phyloP scores from a whole-genome alignment of 2,888 invertebrate species.

The Tuta absoluta region DNA sequence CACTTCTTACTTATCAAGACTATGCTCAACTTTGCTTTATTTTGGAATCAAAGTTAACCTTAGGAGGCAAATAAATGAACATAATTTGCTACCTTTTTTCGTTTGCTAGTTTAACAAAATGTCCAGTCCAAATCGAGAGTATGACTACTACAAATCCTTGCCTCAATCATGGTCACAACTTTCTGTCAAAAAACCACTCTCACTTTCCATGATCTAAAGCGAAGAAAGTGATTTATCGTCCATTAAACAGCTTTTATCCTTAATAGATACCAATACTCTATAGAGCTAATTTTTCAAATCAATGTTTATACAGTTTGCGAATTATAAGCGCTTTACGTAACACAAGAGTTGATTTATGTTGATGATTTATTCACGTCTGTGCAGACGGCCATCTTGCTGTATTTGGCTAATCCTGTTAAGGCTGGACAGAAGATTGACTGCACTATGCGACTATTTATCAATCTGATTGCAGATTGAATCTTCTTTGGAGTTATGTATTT shows the following conservation, averaged over 20 bases:
- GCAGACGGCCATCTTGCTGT: slow-evolving; percentile 4
- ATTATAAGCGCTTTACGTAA: slow-evolving; percentile 5
- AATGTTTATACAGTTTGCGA: neutral
- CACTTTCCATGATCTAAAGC: slow-evolving; percentile 22
- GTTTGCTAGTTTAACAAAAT: no score
- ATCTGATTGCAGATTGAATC: neutral
- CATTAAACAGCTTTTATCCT: slow-evolving; percentile 32
- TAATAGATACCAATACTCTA: slow-evolving; percentile 21
- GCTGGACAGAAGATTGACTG: slow-evolving; percentile 15
- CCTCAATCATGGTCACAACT: no score
- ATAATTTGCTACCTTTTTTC: no score
- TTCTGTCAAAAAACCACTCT: slow-evolving; percentile 15
- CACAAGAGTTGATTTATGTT: slow-evolving; percentile 2
- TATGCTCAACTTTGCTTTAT: no score
- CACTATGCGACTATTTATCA: slow-evolving; percentile 15
- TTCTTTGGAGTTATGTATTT: neutral
- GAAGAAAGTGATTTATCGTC: slow-evolving; percentile 34
- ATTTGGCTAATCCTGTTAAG: slow-evolving; percentile 20
- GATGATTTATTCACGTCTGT: slow-evolving; percentile 10
- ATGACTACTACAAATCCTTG: no score
- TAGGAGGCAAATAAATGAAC: no score
- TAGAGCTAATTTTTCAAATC: slow-evolving; percentile 2
- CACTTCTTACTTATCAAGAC: no score
- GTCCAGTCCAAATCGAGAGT: no score
- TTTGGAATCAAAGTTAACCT: no score